Percentiles rank a stretch among this genome's conserved stretches.
Conservation (phyloP, 2,888 invertebrate genomes). For the Ganaspis brasiliensis region DNA sequence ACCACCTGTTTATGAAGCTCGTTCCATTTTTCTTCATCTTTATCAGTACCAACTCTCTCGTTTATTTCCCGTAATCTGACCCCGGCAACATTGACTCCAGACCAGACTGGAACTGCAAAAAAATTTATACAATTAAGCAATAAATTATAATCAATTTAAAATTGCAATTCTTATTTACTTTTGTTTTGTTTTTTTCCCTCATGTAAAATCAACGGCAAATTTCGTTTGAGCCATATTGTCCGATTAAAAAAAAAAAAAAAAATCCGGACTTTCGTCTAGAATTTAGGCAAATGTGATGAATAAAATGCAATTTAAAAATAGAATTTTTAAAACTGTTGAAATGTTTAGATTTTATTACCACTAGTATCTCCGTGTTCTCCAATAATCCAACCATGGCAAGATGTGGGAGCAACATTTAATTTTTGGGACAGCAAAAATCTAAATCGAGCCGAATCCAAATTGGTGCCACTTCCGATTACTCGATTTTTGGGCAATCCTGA, state of each 20-base stretch:
- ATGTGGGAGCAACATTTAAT: slow-evolving; percentile 90
- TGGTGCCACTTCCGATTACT: slow-evolving; percentile 96
- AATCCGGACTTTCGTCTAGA: too few relatives aligned
- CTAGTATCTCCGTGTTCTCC: slow-evolving; percentile 97
- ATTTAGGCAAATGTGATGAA: too few relatives aligned
- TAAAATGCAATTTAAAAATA: slow-evolving; percentile 82
- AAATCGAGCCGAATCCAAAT: slow-evolving; percentile 95
- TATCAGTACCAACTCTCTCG: slow-evolving; percentile 86
- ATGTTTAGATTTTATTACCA: slow-evolving; percentile 81
- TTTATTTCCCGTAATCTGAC: slow-evolving; percentile 91
- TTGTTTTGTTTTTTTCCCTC: neutral
- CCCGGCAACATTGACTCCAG: slow-evolving; percentile 95
- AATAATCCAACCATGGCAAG: slow-evolving; percentile 95
- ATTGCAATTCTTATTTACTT: neutral
- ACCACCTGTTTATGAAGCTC: slow-evolving; percentile 92
- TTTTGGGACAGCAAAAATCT: slow-evolving; percentile 93
- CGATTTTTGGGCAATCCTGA: slow-evolving; percentile 93
- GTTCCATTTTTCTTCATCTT: slow-evolving; percentile 90
- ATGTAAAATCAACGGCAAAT: too few relatives aligned
- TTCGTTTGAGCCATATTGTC: too few relatives aligned
- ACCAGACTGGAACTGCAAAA: slow-evolving; percentile 92
- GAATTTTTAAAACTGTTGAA: slow-evolving; percentile 36
- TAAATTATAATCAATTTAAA: slow-evolving; percentile 34
- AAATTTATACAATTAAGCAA: too few relatives aligned
- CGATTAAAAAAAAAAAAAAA: too few relatives aligned